Percentiles rank a stretch among this genome's conserved stretches.
These are phyloP conservation scores for Drosophila subquinaria DNA, from an alignment of 2,888 invertebrate genomes.

Conservation along the genomic window DNA sequence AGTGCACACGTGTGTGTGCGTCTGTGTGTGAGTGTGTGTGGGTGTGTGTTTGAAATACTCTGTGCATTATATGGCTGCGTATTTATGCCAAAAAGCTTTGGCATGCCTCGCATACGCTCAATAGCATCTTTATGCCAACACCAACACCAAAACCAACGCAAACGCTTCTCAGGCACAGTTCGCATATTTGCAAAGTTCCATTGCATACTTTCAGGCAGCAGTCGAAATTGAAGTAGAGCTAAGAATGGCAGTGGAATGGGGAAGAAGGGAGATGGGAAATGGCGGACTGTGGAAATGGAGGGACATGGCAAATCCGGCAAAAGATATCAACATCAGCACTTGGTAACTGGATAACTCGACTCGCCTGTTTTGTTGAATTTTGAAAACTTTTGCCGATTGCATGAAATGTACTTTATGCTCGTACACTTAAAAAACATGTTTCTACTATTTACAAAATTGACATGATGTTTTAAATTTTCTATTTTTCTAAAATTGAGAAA, in stretches of 20 bases:
- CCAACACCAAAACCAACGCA: conserved; percentile 3
- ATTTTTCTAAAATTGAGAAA: no score
- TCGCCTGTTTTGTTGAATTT: conserved; percentile 40
- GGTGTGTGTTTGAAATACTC: conserved; percentile 21
- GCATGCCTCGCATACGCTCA: conserved; percentile 60
- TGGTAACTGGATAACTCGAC: conserved; percentile 31
- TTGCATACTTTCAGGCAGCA: conserved; percentile 51
- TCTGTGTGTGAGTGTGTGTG: conserved; percentile 2
- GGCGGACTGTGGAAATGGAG: conserved; percentile 6
- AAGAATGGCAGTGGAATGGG: background rate
- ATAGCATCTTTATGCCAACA: conserved; percentile 58
- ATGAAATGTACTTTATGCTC: conserved; percentile 32
- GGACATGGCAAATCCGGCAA: conserved; percentile 37
- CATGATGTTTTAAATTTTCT: no score
- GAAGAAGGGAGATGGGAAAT: conserved; percentile 1
- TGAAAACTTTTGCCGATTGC: conserved; percentile 45
- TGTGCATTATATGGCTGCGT: conserved; percentile 68
- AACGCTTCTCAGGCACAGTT: conserved; percentile 31
- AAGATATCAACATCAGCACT: conserved; percentile 18
- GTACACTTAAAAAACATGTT: background rate
- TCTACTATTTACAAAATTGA: no score
- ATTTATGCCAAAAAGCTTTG: conserved; percentile 70
- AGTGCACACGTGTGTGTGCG: conserved; percentile 31
- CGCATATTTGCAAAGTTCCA: conserved; percentile 56
- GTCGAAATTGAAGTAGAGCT: conserved; percentile 6